These are phyloP conservation scores for Tamandua tetradactyla DNA, from an alignment of 2,797 vertebrate species.

Conservation along the genomic window DNA sequence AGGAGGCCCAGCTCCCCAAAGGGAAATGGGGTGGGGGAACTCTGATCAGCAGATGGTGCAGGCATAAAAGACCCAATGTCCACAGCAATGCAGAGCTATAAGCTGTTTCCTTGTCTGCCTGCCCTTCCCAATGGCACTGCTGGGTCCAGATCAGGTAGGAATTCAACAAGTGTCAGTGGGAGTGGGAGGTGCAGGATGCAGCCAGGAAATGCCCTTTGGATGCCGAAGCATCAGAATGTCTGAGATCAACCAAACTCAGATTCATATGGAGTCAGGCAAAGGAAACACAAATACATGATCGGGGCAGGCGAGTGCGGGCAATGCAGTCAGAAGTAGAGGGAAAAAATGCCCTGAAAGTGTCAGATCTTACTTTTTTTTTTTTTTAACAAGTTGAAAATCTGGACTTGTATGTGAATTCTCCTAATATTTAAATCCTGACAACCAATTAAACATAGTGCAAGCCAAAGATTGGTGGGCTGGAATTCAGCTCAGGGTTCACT, in stretches of 20 bases:
- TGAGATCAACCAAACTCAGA: background rate
- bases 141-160: background rate
- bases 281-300: background rate
- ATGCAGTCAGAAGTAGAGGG: too few species aligned
- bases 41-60: background rate
- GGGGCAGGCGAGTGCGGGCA: too few species aligned
- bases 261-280: too few species aligned
- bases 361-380: background rate
- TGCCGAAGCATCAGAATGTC: background rate
- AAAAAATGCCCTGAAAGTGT: background rate
- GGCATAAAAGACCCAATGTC: background rate
- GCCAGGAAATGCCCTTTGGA: background rate
- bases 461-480: background rate
- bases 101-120: background rate
- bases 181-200: too few species aligned
- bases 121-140: background rate
- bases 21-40: background rate
- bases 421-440: background rate
- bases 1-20: background rate
- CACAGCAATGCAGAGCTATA: fast-evolving
- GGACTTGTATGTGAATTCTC: background rate
- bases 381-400: background rate
- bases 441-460: background rate
- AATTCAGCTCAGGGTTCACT: background rate
- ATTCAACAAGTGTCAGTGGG: background rate